A percentile compares a stretch with the other conserved stretches of the same genome.
phyloP scores from a whole-genome alignment of 2,797 vertebrate genomes.

The Sebastes vulpes region DNA sequence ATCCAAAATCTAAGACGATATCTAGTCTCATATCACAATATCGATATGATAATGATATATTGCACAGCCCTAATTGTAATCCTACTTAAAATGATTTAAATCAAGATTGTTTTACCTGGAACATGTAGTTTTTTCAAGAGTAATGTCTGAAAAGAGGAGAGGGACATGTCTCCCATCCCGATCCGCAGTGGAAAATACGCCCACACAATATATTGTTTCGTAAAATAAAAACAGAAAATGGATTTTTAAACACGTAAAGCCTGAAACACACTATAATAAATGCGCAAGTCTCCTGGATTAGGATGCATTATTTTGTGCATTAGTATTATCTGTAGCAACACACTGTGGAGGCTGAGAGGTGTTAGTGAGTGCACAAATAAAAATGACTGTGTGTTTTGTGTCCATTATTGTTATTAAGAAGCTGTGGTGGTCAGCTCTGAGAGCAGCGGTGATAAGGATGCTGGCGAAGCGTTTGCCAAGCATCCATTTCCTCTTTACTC shows the following conservation, averaged over 20 bases:
- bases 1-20: too few species aligned
- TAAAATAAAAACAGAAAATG: background rate
- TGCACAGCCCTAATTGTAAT: background rate
- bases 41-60: too few species aligned
- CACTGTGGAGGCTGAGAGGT: constrained; percentile 24
- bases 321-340: constrained; percentile 35
- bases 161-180: background rate
- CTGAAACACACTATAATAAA: background rate
- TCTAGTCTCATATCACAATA: too few species aligned
- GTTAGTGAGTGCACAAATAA: constrained; percentile 55
- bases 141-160: background rate
- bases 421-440: constrained; percentile 61
- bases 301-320: constrained; percentile 22
- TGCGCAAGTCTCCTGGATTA: background rate
- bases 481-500: constrained; percentile 71
- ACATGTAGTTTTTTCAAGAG: background rate
- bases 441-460: constrained; percentile 65
- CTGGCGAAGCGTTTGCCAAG: constrained; percentile 64
- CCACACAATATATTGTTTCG: background rate
- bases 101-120: background rate
- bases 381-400: constrained; percentile 45
- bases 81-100: background rate
- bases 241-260: background rate
- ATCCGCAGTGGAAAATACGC: background rate
- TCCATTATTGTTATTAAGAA: constrained; percentile 60